Base-by-base conservation (phyloP, 2,888 invertebrate genomes). In the Drosophila conformis region DNA sequence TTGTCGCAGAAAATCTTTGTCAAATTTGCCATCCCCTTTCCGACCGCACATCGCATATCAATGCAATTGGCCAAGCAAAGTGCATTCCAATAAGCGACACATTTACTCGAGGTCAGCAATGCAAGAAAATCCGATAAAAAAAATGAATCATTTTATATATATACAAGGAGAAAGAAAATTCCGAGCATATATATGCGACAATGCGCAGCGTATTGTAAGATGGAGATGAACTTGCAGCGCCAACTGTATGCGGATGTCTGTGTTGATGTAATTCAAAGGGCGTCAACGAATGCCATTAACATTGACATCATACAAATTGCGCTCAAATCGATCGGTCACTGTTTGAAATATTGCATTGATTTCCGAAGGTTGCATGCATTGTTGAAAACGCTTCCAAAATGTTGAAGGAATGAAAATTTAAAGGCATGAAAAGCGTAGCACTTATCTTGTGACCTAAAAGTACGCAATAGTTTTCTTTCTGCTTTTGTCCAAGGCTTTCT, bases 81-180 rank as follows among this genome's bases (percentile, higher is more conserved):
- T 82, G 79, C 82, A 78, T 78, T 73, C 78, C 78, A 82, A 78
- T 78, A 69, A 82, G 82, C 62, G 79, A 63, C 82, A 73, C 79
- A 78, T 61, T 78, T 69, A 61, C 52, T 78, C 51, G 67, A 56
- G 73, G 51, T 49, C 61, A 65, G 49, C 66, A 38, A 36, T 13
- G 49, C 25, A 15, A 21, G 31, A 38, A n/a, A 21, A 42, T 25
- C 15, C 35, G 21, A 5, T 25, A 2, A 25, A 27, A 27, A 29
- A 62, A 21, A 25, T 4, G 33, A 11, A 15, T 27, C 21, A 25
- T 25, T 8, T 15, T 8, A 46, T 46, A 46, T 46, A 35, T 21
- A 27, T 11, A 46, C 13, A 33, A 36, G n/a, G 13, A 7, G 18
- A 54, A 31, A 5, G 25, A 38, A 64, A 59, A 48, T 46, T 42